Base-by-base conservation (phyloP, 1,140 invertebrate genomes). In the Ceratosolen fusciceps region DNA sequence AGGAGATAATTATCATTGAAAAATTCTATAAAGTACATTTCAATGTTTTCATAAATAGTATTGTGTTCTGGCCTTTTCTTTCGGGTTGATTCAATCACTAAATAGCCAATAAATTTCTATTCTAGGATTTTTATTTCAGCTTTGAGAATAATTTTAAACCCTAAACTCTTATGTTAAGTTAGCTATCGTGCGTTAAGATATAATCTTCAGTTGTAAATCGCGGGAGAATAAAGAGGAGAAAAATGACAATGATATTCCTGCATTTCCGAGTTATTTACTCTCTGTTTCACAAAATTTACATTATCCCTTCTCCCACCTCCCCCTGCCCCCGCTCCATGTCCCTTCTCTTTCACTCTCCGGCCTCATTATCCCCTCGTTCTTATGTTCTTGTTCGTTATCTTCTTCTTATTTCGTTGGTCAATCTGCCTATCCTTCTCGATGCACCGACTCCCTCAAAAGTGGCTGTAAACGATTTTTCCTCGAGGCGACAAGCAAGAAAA, bases 401-500 rank as follows among this genome's bases (percentile, higher is more conserved):
- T n/a, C n/a, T n/a, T n/a, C n/a, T n/a, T n/a, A n/a, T n/a, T n/a
- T n/a, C n/a, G n/a, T n/a, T n/a, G n/a, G n/a, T n/a, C n/a, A n/a
- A n/a, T n/a, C n/a, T n/a, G n/a, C 16, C 14, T 26, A 16, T 39
- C 26, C 21, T 74, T 65, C 21, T 70, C 19, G 24, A 65, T 65
- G 54, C 76, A 2, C 9, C 43, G 56, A 10, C 56, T 67, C 43
- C 54, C 52, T 21, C 3, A 14, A 37, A 68, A 74, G 65, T 68
- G 77, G 29, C 68, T 65, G 70, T 60, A 67, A 67, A 62, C 58
- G 58, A 7, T 65, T 37, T 77, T 74, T 70, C 58, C 60, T 60
- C 74, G 29, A 70, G 74, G 76, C 81, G 81, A 12, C 4, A 47
- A 56, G 19, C 10, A 54, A 24, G 54, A 80, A 83, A 26, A 65